A percentile compares a stretch with the other conserved stretches of the same genome.
Evolutionary conservation across 2,888 invertebrate genomes (phyloP).

Genomic region (Timema podura): DNA sequence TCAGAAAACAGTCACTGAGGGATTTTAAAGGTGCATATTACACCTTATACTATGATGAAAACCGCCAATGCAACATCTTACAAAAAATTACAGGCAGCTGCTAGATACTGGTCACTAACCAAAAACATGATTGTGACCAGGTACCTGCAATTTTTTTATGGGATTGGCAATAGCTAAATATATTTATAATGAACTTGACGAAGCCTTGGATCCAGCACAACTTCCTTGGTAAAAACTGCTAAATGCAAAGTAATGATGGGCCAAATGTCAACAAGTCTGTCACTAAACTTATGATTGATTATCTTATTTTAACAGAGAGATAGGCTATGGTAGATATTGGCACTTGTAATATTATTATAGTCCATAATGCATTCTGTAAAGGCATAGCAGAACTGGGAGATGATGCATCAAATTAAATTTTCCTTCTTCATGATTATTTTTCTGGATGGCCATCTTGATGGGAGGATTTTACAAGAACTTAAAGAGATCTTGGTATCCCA

Average conservation of each 20-base stretch:
- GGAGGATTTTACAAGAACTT: neutral
- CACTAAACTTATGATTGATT: neutral
- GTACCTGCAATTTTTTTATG: neutral
- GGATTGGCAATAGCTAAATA: neutral
- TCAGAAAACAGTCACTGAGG: conserved; percentile 1
- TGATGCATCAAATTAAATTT: neutral
- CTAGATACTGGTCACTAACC: neutral
- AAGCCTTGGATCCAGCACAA: neutral
- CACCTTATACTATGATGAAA: conserved; percentile 3
- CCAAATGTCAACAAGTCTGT: conserved; percentile 1
- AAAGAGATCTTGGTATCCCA: neutral
- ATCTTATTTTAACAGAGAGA: neutral
- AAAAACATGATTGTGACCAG: neutral
- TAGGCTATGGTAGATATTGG: neutral
- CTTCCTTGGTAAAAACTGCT: neutral
- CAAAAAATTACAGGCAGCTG: neutral
- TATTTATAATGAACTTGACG: neutral
- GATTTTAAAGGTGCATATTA: neutral
- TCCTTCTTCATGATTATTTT: neutral
- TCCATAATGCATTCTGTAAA: neutral
- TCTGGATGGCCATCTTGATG: neutral
- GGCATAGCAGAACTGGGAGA: neutral
- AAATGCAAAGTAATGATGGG: neutral
- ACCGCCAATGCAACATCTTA: neutral
- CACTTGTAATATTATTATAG: neutral